Evolutionary conservation across 2,113 vertebrate species (phyloP).

Genomic region (Platanista minor): DNA sequence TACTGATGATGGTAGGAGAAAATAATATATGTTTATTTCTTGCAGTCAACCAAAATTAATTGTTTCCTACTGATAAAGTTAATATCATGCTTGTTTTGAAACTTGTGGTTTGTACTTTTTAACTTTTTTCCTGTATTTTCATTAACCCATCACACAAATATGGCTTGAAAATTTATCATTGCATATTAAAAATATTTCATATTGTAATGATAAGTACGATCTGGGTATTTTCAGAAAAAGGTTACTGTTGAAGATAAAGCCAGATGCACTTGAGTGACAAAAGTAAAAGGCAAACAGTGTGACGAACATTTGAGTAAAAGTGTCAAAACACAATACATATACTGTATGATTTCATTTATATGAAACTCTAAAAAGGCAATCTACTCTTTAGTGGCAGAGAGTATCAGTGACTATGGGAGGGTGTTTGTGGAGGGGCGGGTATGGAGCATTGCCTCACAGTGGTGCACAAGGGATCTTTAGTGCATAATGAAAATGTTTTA

Average conservation of each 20-base stretch:
- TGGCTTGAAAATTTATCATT: background rate
- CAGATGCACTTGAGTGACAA: background rate
- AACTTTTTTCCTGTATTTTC: background rate
- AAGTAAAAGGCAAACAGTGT: background rate
- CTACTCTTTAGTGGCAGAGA: background rate
- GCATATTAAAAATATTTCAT: background rate
- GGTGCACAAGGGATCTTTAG: background rate
- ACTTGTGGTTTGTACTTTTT: background rate
- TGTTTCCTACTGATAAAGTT: background rate
- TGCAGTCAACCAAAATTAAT: background rate
- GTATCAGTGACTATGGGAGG: background rate
- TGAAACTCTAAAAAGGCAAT: background rate
- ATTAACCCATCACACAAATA: background rate
- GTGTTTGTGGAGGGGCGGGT: fast-evolving
- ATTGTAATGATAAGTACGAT: background rate
- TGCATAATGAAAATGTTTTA: background rate
- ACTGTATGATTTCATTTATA: background rate
- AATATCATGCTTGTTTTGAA: background rate
- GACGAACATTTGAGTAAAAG: background rate
- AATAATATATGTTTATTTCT: background rate
- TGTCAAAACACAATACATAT: background rate
- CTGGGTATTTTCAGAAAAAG: background rate
- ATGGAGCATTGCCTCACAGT: background rate
- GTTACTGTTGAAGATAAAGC: background rate
- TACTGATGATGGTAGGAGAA: background rate